Evolutionary conservation across 2,888 invertebrate species (phyloP).

Genomic region (Unio pictorum): DNA sequence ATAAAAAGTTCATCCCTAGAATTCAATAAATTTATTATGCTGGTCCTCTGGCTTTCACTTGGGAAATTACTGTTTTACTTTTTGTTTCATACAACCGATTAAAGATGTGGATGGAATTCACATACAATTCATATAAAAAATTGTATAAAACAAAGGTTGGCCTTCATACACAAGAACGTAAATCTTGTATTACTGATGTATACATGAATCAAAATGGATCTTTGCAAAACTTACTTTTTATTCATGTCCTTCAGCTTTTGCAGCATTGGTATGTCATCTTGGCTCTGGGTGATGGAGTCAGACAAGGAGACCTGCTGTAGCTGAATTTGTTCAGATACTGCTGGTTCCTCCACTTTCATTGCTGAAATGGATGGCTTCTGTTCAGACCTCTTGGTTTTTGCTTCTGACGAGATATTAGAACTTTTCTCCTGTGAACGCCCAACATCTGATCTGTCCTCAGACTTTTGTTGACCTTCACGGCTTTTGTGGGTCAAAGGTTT

Average conservation of each 20-base stretch:
- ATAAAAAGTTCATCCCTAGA: no score
- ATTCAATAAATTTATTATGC: no score
- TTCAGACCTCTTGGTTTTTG: conserved; percentile 5
- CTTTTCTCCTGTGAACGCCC: conserved; percentile 4
- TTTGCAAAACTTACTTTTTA: conserved; percentile 39
- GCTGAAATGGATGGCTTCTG: not conserved
- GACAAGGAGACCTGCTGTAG: conserved; percentile 11
- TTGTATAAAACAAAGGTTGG: no score
- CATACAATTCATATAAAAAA: no score
- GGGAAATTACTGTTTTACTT: no score
- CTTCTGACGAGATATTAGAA: not conserved
- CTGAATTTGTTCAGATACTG: conserved; percentile 9
- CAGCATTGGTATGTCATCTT: conserved; percentile 50
- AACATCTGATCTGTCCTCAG: conserved; percentile 8
- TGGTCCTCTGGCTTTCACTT: no score
- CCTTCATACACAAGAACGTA: no score
- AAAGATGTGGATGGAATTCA: no score
- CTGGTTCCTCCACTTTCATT: not conserved
- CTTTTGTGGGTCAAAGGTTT: conserved; percentile 2
- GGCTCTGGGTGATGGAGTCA: conserved; percentile 34
- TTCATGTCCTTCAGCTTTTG: conserved; percentile 61
- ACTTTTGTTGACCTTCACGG: conserved; percentile 1
- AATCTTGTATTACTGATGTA: no score
- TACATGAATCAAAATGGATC: no score
- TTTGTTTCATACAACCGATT: no score